phyloP scores from a whole-genome alignment of 2,113 vertebrate species.

The Tenebrosternarchus preto region DNA sequence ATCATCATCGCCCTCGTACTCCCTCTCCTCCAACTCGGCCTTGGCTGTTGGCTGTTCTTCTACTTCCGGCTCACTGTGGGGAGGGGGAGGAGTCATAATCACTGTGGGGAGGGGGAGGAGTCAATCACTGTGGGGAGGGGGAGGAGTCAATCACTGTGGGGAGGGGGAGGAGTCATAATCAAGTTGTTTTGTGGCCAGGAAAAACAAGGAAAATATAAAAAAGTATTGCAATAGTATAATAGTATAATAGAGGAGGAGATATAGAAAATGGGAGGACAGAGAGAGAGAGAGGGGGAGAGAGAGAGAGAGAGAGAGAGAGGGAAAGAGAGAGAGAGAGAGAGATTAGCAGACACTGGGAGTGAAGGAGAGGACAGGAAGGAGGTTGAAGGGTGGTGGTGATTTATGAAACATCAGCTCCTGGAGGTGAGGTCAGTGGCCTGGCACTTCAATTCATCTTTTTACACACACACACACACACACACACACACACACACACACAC shows the following conservation, averaged over 20 bases:
- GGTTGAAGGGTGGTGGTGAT: slow-evolving; percentile 45
- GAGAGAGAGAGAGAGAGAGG: background rate
- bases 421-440: slow-evolving; percentile 62
- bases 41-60: slow-evolving; percentile 82
- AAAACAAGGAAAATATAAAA: background rate
- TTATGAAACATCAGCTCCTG: slow-evolving; percentile 62
- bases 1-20: slow-evolving; percentile 67
- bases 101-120: background rate
- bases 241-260: background rate
- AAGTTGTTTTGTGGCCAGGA: background rate
- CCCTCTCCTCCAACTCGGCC: slow-evolving; percentile 74
- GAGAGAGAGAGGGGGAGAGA: background rate
- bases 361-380: slow-evolving; percentile 40
- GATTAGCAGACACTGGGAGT: slow-evolving; percentile 22
- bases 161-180: background rate
- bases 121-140: background rate
- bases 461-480: slow-evolving; percentile 2
- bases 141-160: too few species aligned
- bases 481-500: background rate
- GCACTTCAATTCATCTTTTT: slow-evolving; percentile 57
- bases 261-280: background rate
- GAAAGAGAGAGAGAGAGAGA: background rate
- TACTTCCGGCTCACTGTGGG: slow-evolving; percentile 78
- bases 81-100: background rate
- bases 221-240: slow-evolving; percentile 56